These are phyloP conservation scores for Nyctalus aviator DNA, from an alignment of 2,797 vertebrate species.

Conservation along the genomic window DNA sequence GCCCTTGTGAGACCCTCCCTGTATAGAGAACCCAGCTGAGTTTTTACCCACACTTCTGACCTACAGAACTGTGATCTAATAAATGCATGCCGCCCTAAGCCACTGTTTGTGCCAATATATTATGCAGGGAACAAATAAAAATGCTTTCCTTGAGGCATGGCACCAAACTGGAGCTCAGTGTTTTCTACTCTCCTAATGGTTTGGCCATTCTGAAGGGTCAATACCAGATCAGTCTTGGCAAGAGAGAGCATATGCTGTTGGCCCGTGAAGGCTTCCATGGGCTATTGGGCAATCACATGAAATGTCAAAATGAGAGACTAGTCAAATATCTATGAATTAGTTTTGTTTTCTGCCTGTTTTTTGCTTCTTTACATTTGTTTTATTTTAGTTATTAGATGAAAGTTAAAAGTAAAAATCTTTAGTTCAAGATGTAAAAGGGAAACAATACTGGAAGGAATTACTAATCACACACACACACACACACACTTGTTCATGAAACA, in stretches of 20 bases:
- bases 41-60: background rate
- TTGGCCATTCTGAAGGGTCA: background rate
- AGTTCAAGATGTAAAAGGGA: background rate
- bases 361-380: background rate
- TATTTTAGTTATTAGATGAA: background rate
- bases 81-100: background rate
- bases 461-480: background rate
- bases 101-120: background rate
- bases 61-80: background rate
- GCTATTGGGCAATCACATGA: background rate
- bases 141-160: background rate
- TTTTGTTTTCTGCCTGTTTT: background rate
- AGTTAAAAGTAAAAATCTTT: conserved; percentile 14
- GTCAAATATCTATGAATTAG: background rate
- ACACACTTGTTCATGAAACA: background rate
- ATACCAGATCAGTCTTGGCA: background rate
- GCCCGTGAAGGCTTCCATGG: background rate
- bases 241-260: background rate
- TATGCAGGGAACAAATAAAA: background rate
- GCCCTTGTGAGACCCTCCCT: background rate
- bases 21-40: background rate
- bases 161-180: background rate
- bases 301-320: background rate
- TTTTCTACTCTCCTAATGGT: background rate
- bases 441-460: background rate